Evolutionary conservation across 1,140 invertebrate genomes (phyloP), one percentile per base, ranked within the genome.

Genomic region (Helicoverpa armigera): DNA sequence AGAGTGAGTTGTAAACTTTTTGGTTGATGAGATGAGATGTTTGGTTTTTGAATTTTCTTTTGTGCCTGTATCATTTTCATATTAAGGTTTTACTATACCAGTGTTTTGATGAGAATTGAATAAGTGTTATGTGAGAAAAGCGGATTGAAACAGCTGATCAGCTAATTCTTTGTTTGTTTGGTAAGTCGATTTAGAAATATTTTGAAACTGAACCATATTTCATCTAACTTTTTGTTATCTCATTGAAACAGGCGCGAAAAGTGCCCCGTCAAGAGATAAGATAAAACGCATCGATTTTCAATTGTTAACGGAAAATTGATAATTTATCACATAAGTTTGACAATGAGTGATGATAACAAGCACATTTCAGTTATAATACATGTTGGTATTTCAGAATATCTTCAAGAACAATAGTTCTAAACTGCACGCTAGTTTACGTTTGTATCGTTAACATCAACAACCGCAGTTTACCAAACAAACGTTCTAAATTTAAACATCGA

Each of bases 121-220:
- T 48, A 50, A 61, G 74, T 76, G 74, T 63, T 50, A 63, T 63
- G 12, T 18, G 48, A 63, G 74, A 61, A 63, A 76, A 76, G 74
- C 74, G 74, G 60, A 63, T 76, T 63, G 60, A 63, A 53, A 63
- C 48, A 31, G 23, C 74, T 23, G 13, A 31, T 48, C 1, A 73
- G 60, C 48, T 13, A 1, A 14, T 29, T 53, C 48, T 53, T 5
- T 12, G 50, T 63, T 51, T 48, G 18, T 63, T 76, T 13, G 74
- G 74, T 76, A 65, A 76, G 74, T 76, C 23, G 10, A 51, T 63
- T 16, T 54, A 13, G 1, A 72, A 10, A 14, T 23, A 53, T 53
- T 54, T 31, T 5, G 12, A 7, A 1, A 23, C 2, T 51, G 11
- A 48, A 5, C 7, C 18, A n/a, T 56, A 54, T 74, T 70, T 53